Evolutionary conservation across 2,888 invertebrate species (phyloP).

Genomic region (Herminia tarsipennalis): DNA sequence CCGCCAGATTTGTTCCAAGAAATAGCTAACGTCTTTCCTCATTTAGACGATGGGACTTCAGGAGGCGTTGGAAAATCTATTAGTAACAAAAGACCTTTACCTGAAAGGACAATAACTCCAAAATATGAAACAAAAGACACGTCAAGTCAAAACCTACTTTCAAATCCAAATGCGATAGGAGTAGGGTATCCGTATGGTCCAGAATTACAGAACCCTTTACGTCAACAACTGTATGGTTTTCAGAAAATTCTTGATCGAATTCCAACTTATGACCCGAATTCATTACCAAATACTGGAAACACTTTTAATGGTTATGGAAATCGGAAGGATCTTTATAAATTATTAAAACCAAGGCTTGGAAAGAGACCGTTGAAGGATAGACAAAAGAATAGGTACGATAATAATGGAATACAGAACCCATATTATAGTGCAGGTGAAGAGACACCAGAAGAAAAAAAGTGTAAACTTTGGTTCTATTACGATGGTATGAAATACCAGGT

Average conservation of each 20-base stretch:
- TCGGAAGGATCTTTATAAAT: slow-evolving; percentile 14
- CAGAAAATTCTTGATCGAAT: slow-evolving; percentile 5
- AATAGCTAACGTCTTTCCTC: slow-evolving; percentile 60
- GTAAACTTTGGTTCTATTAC: slow-evolving; percentile 69
- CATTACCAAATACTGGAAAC: not conserved
- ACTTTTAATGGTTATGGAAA: slow-evolving; percentile 10
- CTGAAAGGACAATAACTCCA: not conserved
- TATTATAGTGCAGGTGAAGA: slow-evolving; percentile 58
- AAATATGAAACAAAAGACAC: slow-evolving; percentile 18
- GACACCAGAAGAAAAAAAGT: slow-evolving; percentile 54
- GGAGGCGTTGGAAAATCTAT: not conserved
- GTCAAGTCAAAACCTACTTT: slow-evolving; percentile 10
- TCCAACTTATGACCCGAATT: slow-evolving; percentile 3
- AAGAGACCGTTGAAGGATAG: slow-evolving; percentile 28
- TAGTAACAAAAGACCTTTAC: not conserved
- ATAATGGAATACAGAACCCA: slow-evolving; percentile 9
- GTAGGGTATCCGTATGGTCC: slow-evolving; percentile 3
- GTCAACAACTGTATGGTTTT: slow-evolving; percentile 5
- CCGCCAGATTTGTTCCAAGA: slow-evolving; percentile 65
- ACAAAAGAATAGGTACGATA: slow-evolving; percentile 22
- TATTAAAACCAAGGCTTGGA: slow-evolving; percentile 20
- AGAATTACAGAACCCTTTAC: slow-evolving; percentile 17
- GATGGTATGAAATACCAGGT: slow-evolving; percentile 72
- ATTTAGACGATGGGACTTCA: slow-evolving; percentile 38
- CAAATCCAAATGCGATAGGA: slow-evolving; percentile 17